These are phyloP conservation scores for Dendrocincla tyrannina DNA, from an alignment of 2,797 vertebrate species.

Conservation along the genomic window DNA sequence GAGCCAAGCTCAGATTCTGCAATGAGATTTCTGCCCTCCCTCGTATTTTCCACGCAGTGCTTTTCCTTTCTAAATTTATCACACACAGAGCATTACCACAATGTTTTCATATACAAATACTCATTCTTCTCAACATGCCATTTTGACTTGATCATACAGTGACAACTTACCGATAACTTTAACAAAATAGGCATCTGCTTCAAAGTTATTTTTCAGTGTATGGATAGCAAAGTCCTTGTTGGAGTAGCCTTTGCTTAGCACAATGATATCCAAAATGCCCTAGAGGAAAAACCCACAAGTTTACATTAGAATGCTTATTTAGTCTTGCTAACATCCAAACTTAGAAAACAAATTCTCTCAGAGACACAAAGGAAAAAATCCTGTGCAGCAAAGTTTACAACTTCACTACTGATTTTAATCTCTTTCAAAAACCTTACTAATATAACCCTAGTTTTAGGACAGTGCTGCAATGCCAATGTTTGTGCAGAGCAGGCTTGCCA, in stretches of 20 bases:
- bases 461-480: background rate
- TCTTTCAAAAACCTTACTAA: background rate
- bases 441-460: background rate
- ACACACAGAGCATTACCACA: background rate
- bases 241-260: constrained; percentile 82
- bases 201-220: constrained; percentile 95
- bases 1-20: background rate
- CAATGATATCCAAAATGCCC: constrained; percentile 95
- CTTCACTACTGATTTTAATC: background rate
- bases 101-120: background rate
- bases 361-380: background rate
- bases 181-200: constrained; percentile 96
- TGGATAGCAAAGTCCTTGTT: constrained; percentile 84
- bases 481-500: background rate
- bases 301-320: background rate
- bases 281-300: constrained; percentile 52
- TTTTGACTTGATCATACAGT: background rate
- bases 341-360: background rate
- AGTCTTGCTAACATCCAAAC: background rate
- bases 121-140: background rate
- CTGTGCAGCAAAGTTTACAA: background rate
- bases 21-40: background rate
- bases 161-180: constrained; percentile 96
- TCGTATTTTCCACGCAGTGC: background rate
- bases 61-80: background rate